These are phyloP conservation scores for Bellardia pandia DNA, from an alignment of 2,888 invertebrate genomes.

Conservation along the genomic window DNA sequence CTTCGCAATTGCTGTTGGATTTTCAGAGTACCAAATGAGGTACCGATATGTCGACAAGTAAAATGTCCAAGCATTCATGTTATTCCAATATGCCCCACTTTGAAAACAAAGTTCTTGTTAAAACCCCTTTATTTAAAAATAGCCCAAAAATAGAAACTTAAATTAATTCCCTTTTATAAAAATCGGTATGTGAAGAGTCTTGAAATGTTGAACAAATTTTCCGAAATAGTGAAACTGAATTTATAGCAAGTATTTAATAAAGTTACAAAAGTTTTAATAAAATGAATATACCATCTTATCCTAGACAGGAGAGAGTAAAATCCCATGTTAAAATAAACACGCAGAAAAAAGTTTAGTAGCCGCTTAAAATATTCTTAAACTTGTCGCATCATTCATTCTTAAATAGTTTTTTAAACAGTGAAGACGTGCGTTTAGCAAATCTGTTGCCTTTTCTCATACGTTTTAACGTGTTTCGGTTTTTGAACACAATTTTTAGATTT, in stretches of 20 bases:
- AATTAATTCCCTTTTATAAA: too few relatives aligned
- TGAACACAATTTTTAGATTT: not conserved
- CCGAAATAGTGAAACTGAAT: not conserved
- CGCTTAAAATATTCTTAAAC: conserved; percentile 57
- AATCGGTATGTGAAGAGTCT: too few relatives aligned
- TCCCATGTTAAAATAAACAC: not conserved
- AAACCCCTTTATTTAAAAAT: too few relatives aligned
- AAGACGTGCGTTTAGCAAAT: conserved; percentile 56
- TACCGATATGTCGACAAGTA: too few relatives aligned
- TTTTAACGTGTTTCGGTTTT: conserved; percentile 1
- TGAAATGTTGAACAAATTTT: too few relatives aligned
- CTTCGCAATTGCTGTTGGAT: too few relatives aligned
- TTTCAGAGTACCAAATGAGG: too few relatives aligned
- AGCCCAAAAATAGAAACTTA: too few relatives aligned
- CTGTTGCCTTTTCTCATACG: not conserved
- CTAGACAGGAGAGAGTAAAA: conserved; percentile 24
- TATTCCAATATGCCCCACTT: too few relatives aligned
- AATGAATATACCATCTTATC: not conserved
- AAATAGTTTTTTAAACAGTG: conserved; percentile 58
- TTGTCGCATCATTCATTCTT: conserved; percentile 55
- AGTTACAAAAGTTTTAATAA: not conserved
- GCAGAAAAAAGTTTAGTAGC: conserved; percentile 3
- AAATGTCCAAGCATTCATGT: too few relatives aligned
- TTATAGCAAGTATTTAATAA: not conserved
- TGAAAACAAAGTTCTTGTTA: too few relatives aligned